Evolutionary conservation across 2,113 vertebrate species (phyloP), one percentile per base, ranked within the genome.

Genomic region (Boleophthalmus pectinirostris): DNA sequence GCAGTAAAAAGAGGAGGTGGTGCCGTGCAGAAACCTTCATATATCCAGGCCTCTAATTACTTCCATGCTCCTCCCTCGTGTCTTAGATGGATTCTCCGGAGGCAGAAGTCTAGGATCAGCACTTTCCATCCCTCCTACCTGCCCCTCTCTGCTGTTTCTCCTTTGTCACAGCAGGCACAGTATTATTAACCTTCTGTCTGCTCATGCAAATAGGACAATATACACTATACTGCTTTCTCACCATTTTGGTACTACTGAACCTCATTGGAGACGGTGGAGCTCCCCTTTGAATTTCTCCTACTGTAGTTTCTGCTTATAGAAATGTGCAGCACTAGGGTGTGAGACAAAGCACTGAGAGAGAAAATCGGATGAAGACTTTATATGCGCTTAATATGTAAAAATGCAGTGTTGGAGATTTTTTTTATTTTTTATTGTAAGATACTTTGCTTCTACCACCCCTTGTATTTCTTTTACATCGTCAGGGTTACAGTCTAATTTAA

Each of bases 161-260:
- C 78, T 85, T 87, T 87, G 86, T 92, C 90, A 89, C 79, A 88
- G 73, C 83, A 77, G 85, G 87, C 72, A 84, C 78, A 67, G 77
- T 81, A 85, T 89, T 92, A 93, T 93, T 93, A 92, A 92, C 92
- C 91, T 92, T 88, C 86, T 92, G 90, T 91, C 89, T 88, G 75
- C 85, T 88, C 84, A 92, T 89, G 88, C 89, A 91, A 88, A 91
- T 92, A 84, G 66, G 75, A 85, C 56, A 46, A 82, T 66, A 63
- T 68, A 54, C 56, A 43, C 83, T 61, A 60, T 70, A 49, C 75
- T 60, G 75, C 77, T 81, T 70, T 29, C 72, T 72, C 70, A 46
- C 65, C 33, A 64, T 64, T 66, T 47, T 49, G 66, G 65, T 15
- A 73, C 75, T 72, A 33, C 56, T 2, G 53, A 68, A 74, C 78